phyloP scores from a whole-genome alignment of 2,888 invertebrate genomes.

The Drosophila cracens region DNA sequence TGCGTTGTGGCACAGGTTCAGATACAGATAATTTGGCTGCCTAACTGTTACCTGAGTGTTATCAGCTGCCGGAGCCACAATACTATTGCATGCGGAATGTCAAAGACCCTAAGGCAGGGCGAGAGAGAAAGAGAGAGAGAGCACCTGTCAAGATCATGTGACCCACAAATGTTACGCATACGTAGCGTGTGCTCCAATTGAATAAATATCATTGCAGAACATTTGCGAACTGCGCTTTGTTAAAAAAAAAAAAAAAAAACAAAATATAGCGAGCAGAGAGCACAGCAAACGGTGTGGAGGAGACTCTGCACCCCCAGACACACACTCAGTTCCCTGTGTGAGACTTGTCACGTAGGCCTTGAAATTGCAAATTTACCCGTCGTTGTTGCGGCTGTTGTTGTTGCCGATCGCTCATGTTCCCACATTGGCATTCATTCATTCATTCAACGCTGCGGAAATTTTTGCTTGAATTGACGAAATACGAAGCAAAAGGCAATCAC shows the following conservation, averaged over 20 bases:
- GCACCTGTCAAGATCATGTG: slow-evolving; percentile 57
- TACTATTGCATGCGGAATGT: slow-evolving; percentile 18
- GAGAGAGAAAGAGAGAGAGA: background rate
- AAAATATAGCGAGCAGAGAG: slow-evolving; percentile 2
- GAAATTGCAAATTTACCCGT: slow-evolving; percentile 65
- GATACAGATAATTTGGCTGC: slow-evolving; percentile 1
- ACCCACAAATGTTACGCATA: slow-evolving; percentile 27
- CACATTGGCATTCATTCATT: slow-evolving; percentile 50
- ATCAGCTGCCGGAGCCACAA: background rate
- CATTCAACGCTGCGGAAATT: slow-evolving; percentile 58
- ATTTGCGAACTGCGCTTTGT: slow-evolving; percentile 16
- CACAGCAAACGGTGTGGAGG: background rate
- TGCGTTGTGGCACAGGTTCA: slow-evolving; percentile 10
- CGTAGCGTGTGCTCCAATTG: slow-evolving; percentile 26
- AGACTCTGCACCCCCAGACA: slow-evolving; percentile 61
- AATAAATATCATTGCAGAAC: slow-evolving; percentile 29
- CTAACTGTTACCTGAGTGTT: background rate
- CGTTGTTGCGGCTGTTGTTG: slow-evolving; percentile 16
- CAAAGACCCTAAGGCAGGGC: slow-evolving; percentile 41
- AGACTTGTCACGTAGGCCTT: slow-evolving; percentile 80
- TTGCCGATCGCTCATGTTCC: slow-evolving; percentile 41
- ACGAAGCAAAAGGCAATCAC: slow-evolving; percentile 51
- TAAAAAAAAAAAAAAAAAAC: background rate
- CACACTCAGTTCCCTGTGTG: slow-evolving; percentile 59
- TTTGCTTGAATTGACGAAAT: slow-evolving; percentile 66